A percentile compares a stretch with the other conserved stretches of the same genome.
These are phyloP conservation scores for Drosophila flavopinicola DNA, from an alignment of 2,888 invertebrate species.

Conservation along the genomic window DNA sequence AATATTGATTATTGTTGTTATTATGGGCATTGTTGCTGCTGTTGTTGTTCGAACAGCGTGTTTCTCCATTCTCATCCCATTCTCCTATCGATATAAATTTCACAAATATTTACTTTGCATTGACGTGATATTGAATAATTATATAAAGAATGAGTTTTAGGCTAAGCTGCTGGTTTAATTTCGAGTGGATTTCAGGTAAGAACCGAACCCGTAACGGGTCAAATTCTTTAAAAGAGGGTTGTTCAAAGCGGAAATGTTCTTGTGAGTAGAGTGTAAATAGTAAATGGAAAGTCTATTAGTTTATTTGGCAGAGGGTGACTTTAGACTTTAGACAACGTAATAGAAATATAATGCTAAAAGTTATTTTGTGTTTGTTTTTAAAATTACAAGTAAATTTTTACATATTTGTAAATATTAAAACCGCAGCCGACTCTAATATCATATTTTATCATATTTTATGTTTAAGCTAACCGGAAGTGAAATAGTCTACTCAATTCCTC, in stretches of 20 bases:
- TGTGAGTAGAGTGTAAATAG: neutral
- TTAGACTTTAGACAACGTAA: no score
- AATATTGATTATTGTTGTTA: constrained; percentile 73
- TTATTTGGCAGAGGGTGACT: no score
- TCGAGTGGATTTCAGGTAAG: constrained; percentile 15
- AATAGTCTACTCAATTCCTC: neutral
- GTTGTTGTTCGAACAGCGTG: constrained; percentile 37
- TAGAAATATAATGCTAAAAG: no score
- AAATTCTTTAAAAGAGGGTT: neutral
- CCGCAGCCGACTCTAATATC: no score
- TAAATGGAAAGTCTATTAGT: neutral
- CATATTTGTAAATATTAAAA: no score
- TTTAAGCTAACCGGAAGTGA: no score
- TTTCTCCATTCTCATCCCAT: constrained; percentile 39
- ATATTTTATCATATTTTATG: no score
- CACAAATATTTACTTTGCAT: constrained; percentile 70
- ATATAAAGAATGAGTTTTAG: constrained; percentile 58
- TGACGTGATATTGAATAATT: constrained; percentile 79
- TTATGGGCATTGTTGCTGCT: constrained; percentile 41
- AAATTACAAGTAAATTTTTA: no score
- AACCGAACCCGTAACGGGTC: neutral
- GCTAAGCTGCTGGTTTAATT: constrained; percentile 35
- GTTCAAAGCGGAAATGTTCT: neutral
- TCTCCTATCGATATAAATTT: constrained; percentile 55
- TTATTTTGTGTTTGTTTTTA: no score